These are phyloP conservation scores for Mesorhabditis sp. DNA, from an alignment of 2,888 invertebrate genomes.

Conservation along the genomic window DNA sequence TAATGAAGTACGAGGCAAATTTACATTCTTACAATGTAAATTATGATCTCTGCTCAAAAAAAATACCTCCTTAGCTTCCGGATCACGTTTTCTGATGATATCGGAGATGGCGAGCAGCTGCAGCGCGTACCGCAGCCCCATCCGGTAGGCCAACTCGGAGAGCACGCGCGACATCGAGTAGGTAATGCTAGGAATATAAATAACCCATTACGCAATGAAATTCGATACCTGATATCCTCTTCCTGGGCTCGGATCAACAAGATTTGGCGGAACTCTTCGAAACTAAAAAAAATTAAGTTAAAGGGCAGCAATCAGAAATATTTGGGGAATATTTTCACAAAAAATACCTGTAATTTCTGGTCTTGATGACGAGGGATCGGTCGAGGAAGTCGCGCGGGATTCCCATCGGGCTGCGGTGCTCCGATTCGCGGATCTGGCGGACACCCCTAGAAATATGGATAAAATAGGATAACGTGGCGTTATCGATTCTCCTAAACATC, in stretches of 20 bases:
- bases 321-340: too few species aligned
- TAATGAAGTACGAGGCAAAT: too few species aligned
- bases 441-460: conserved; percentile 14
- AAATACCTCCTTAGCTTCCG: conserved; percentile 70
- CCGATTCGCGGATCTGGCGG: conserved; percentile 81
- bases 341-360: conserved; percentile 61
- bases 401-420: conserved; percentile 89
- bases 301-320: too few species aligned
- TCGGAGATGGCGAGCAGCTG: conserved; percentile 93
- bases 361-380: conserved; percentile 65
- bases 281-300: too few species aligned
- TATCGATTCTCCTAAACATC: not conserved
- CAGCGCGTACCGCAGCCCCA: conserved; percentile 90
- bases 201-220: not conserved
- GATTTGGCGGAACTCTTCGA: conserved; percentile 32
- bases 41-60: not conserved
- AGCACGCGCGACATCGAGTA: conserved; percentile 64
- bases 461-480: conserved; percentile 7
- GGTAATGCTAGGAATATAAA: not conserved
- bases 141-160: conserved; percentile 85
- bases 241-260: conserved; percentile 69
- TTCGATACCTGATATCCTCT: conserved; percentile 79
- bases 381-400: conserved; percentile 93
- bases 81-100: conserved; percentile 77
- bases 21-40: not conserved